Conservation (phyloP, 2,888 invertebrate species). For the Eudasyphora cyanicolor region DNA sequence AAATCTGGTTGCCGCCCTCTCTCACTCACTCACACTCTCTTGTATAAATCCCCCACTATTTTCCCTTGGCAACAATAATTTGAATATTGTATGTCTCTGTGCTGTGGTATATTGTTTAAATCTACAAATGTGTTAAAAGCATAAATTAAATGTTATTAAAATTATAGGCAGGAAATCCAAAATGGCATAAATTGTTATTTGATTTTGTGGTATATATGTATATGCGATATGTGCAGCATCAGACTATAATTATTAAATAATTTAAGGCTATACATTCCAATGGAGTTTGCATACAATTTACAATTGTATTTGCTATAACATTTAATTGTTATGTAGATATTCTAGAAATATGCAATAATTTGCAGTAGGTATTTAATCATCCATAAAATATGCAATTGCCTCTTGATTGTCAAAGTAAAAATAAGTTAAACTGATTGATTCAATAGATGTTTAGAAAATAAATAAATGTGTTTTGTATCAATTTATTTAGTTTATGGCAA, state of each 20-base stretch:
- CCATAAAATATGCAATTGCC: constrained; percentile 15
- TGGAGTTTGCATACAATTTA: not conserved
- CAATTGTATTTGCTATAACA: not conserved
- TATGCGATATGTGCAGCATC: no score
- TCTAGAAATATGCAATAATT: constrained; percentile 12
- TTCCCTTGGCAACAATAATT: not conserved
- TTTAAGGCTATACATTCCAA: no score
- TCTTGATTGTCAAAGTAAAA: no score
- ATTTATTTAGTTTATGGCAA: no score
- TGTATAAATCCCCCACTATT: not conserved
- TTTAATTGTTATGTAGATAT: not conserved
- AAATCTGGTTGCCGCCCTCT: not conserved
- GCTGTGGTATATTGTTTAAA: not conserved
- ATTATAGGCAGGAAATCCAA: not conserved
- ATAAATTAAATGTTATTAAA: not conserved
- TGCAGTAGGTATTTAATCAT: not conserved
- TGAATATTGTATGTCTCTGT: not conserved
- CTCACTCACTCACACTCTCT: not conserved
- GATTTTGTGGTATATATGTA: constrained; percentile 1
- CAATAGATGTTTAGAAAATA: no score
- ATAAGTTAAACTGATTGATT: no score
- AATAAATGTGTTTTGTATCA: no score
- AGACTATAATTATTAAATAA: constrained; percentile 6
- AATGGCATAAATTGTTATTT: not conserved
- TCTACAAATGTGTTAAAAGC: not conserved